phyloP scores from a whole-genome alignment of 2,113 vertebrate species.

The Suricata suricatta region DNA sequence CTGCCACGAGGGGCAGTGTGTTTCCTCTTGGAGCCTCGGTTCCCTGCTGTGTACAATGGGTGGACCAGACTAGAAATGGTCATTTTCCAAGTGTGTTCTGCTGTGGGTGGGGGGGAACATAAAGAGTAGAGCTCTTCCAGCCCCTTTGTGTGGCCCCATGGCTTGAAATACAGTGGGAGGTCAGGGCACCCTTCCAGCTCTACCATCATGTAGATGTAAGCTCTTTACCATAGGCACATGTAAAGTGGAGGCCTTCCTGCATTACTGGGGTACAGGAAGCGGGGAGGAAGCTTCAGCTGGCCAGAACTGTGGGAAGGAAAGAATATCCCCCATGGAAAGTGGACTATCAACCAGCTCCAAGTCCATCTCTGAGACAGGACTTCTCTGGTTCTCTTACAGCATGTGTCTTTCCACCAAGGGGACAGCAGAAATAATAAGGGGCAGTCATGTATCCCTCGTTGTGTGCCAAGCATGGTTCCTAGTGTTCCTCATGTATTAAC shows the following conservation, averaged over 20 bases:
- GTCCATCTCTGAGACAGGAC: background rate
- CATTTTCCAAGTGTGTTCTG: background rate
- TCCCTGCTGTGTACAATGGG: background rate
- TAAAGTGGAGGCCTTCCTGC: background rate
- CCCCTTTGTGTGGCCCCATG: background rate
- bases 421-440: background rate
- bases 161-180: background rate
- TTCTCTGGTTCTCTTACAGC: background rate
- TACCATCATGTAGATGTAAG: no score
- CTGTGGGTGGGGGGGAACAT: no score
- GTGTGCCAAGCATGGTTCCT: background rate
- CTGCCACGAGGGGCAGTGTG: background rate
- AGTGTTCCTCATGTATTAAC: background rate
- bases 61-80: background rate
- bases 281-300: background rate
- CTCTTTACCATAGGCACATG: fast-evolving
- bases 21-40: background rate
- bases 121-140: background rate
- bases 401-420: background rate
- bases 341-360: background rate
- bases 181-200: background rate
- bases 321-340: background rate
- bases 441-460: background rate
- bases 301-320: background rate
- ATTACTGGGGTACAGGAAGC: no score